Base-by-base conservation (phyloP, 2,113 vertebrate species). In the Sitta europaea region DNA sequence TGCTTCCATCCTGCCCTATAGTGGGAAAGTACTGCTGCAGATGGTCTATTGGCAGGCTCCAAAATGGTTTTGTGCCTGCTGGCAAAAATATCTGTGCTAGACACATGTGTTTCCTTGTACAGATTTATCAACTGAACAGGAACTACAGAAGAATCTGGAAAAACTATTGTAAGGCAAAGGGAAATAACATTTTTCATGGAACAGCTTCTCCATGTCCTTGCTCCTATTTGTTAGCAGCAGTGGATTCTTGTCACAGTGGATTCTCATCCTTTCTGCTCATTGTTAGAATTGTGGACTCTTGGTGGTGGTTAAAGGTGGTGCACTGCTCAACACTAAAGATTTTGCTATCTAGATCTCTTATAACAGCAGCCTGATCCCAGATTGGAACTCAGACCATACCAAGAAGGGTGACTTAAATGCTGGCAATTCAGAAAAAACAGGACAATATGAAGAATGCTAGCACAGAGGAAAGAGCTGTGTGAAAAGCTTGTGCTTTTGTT, bases 51-150 rank as follows among this genome's bases (percentile, higher is more conserved):
- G 48, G 35, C 0, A 0, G 62, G 47, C 2, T 20, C 62, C 84
- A 95, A 71, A 68, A 74, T 78, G 33, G 3, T 95, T 97, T 88
- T 91, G 61, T 94, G 86, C 62, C 78, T 96, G 91, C 62, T 93
- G 87, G 91, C 76, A 95, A 76, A 71, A 79, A 51, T 68, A 68
- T 16, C 29, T 74, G 11, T 88, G 53, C 81, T 94, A 91, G 74
- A 77, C 38, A 45, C 58, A 40, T 62, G 40, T 61, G 96, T 95
- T 93, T n/a, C 47, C 84, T 95, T 88, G 47, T 50, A 59, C 78
- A 92, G 78, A 84, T 94, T 91, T 93, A 93, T 93, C 51, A 38
- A 89, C 83, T 88, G 57, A 90, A 75, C 28, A 94, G 77, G 65
- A 93, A 82, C 75, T 77, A 48, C 28, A 85, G 65, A 80, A 86